A percentile compares a stretch with the other conserved stretches of the same genome.
Conservation (phyloP, 2,888 invertebrate species). For the Caenorhabditis japonica region DNA sequence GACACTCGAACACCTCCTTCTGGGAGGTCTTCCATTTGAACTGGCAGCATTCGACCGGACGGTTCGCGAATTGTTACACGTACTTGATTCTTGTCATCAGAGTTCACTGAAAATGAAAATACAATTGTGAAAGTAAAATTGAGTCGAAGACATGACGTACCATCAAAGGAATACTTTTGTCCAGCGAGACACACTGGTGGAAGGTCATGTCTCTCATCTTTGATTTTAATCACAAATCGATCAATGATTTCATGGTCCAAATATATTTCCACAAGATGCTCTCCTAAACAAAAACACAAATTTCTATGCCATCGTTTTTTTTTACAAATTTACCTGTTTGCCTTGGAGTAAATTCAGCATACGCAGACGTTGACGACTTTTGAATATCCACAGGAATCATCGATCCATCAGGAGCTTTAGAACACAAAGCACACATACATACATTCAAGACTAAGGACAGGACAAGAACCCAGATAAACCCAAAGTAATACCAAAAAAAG, state of each 20-base stretch:
- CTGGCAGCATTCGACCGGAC: slow-evolving; percentile 64
- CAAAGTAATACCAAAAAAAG: background rate
- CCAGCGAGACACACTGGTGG: slow-evolving; percentile 63
- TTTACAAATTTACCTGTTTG: slow-evolving; percentile 22
- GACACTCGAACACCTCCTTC: slow-evolving; percentile 65
- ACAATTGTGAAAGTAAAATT: background rate
- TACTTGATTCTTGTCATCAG: slow-evolving; percentile 64
- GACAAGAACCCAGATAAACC: slow-evolving; percentile 40
- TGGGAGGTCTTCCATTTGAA: slow-evolving; percentile 63
- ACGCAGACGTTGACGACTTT: slow-evolving; percentile 63
- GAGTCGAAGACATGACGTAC: no score
- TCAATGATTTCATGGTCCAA: slow-evolving; percentile 59
- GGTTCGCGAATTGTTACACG: slow-evolving; percentile 67
- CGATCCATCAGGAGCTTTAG: slow-evolving; percentile 70
- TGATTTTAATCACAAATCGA: slow-evolving; percentile 45
- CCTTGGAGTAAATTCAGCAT: slow-evolving; percentile 56
- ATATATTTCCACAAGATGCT: slow-evolving; percentile 69
- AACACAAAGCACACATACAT: slow-evolving; percentile 53
- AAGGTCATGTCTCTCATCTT: slow-evolving; percentile 45
- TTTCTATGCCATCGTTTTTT: no score
- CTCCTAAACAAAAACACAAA: slow-evolving; percentile 54
- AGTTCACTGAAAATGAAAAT: slow-evolving; percentile 44
- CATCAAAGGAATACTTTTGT: slow-evolving; percentile 66
- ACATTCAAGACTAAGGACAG: slow-evolving; percentile 32
- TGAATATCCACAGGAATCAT: slow-evolving; percentile 64